Percentiles rank a stretch among this genome's conserved stretches.
Evolutionary conservation across 2,113 vertebrate species (phyloP).

Genomic region (Oreochromis tanganicae): DNA sequence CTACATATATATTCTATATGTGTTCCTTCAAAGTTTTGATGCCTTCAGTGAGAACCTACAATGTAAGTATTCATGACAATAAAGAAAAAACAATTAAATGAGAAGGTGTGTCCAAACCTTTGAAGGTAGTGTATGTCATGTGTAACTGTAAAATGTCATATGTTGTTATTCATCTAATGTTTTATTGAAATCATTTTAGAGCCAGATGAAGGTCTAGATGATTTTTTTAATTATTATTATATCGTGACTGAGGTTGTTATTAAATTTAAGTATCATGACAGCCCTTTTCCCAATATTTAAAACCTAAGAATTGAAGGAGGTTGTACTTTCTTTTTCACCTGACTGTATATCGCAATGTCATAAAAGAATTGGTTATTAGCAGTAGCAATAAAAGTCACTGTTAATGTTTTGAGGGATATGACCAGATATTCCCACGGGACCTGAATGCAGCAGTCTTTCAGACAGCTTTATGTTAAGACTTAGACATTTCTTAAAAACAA

Average conservation of each 20-base stretch:
- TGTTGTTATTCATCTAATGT: not conserved
- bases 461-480: not conserved
- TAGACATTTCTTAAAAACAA: not conserved
- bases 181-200: not conserved
- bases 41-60: not conserved
- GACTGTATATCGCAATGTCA: not conserved
- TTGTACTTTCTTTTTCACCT: not conserved
- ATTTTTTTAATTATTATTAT: not conserved
- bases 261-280: not conserved
- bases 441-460: not conserved
- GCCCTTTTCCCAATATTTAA: not conserved
- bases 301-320: not conserved
- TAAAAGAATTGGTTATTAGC: not conserved
- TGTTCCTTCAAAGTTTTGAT: not conserved
- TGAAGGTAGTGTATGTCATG: not conserved
- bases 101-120: not conserved
- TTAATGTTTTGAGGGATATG: not conserved
- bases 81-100: not conserved
- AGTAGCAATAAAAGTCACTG: not conserved
- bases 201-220: not conserved
- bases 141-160: not conserved
- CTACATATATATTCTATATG: not conserved
- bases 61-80: not conserved
- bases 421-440: not conserved
- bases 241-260: not conserved